A percentile compares a stretch with the other conserved stretches of the same genome.
These are phyloP conservation scores for Crotalus adamanteus DNA, from an alignment of 2,797 vertebrate species.

Conservation along the genomic window DNA sequence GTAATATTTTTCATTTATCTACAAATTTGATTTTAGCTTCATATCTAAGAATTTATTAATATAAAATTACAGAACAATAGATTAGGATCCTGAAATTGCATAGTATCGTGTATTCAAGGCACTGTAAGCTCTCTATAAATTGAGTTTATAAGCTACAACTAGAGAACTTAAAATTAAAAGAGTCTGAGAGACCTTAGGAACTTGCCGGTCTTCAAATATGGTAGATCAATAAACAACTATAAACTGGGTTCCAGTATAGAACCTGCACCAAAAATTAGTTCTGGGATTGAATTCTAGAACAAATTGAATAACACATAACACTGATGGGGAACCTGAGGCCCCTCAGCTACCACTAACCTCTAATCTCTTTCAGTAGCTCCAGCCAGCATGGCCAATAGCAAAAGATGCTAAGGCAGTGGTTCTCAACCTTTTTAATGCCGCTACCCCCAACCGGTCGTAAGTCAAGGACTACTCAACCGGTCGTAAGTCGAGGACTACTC, in stretches of 20 bases:
- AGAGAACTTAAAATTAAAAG: not conserved
- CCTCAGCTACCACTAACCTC: not conserved
- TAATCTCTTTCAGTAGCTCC: not conserved
- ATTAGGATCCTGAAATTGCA: not conserved
- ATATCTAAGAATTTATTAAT: not conserved
- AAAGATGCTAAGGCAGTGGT: not conserved
- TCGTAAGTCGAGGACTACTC: too few species aligned
- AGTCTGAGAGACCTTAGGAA: not conserved
- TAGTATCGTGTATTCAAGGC: not conserved
- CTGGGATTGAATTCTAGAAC: not conserved
- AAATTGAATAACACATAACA: not conserved
- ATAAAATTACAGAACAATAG: not conserved
- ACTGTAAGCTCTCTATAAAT: not conserved
- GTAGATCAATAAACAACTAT: not conserved
- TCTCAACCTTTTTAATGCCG: too few species aligned
- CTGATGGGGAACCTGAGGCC: not conserved
- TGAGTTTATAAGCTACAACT: not conserved
- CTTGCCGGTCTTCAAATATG: not conserved
- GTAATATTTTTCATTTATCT: not conserved
- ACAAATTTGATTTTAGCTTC: not conserved
- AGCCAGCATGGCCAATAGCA: not conserved
- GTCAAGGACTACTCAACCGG: too few species aligned
- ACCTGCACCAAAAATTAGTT: not conserved
- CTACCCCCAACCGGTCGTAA: too few species aligned
- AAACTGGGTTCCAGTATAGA: not conserved